Base-by-base conservation (phyloP, 2,888 invertebrate species). In the Drosophila subquinaria region DNA sequence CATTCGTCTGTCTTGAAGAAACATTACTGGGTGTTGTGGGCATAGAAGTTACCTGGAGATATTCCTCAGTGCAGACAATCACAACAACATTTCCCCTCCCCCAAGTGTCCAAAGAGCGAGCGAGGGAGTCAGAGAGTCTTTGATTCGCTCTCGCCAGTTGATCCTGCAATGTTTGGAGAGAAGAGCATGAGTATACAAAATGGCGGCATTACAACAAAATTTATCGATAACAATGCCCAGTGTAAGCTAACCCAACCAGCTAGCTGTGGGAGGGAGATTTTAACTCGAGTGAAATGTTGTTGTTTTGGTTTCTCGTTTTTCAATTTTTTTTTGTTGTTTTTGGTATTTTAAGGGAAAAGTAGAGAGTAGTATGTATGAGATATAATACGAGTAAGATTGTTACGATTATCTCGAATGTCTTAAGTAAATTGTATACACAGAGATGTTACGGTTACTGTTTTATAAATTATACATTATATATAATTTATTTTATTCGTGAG, bases 1-100 rank as follows among this genome's bases (percentile, higher is more conserved):
- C 61, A 35, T 55, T 72, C 81, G 75, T 86, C 84, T 84, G 87
- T 87, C 69, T 73, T 84, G 87, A 79, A 84, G 84, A 84, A 87
- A 84, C 73, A 87, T 84, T 71, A 84, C 84, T 87, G 84, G 71
- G 53, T 71, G 83, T 73, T 71, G 62, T 73, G 75, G 82, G 77
- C 84, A 74, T 75, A 87, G 84, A 73, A 87, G 84, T 84, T 84
- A 84, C 84, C 84, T 84, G 84, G 69, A 73, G 79, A 75, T 64
- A 53, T 68, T 74, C 62, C 55, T 69, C 69, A 27, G 8, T 56
- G 63, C 60, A 63, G 13, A 17, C 38, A 47, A 45, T 35, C 38
- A 23, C 43, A 56, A 45, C 45, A 43, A 23, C 38, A n/a, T n/a
- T n/a, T n/a, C n/a, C n/a, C 13, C 15, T 2, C 15, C 10, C 15